Percentiles rank a stretch among this genome's conserved stretches.
Conservation (phyloP, 1,140 invertebrate genomes). For the Caenorhabditis latens region DNA sequence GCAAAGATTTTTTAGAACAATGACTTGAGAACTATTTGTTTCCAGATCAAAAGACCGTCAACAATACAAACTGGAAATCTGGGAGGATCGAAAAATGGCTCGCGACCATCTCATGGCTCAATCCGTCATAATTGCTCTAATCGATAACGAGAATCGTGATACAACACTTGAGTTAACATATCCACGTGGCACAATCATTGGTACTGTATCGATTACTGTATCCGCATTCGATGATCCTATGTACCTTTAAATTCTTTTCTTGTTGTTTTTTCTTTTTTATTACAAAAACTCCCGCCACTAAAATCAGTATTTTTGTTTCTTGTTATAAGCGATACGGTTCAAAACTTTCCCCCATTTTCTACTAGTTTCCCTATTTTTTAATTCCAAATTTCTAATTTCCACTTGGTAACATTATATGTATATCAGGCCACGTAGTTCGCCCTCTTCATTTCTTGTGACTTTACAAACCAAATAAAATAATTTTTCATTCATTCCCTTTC, state of each 20-base stretch:
- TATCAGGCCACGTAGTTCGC: slow-evolving; percentile 3
- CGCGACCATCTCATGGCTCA: slow-evolving; percentile 61
- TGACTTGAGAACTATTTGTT: too few species aligned
- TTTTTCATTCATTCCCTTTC: too few species aligned
- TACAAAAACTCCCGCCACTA: not conserved
- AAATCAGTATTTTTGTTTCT: slow-evolving; percentile 25
- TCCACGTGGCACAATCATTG: slow-evolving; percentile 5
- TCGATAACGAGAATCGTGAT: slow-evolving; percentile 69
- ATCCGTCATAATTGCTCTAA: slow-evolving; percentile 62
- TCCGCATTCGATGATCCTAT: slow-evolving; percentile 72
- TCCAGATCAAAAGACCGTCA: slow-evolving; percentile 57
- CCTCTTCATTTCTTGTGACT: too few species aligned
- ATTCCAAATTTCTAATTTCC: not conserved
- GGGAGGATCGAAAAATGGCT: slow-evolving; percentile 63
- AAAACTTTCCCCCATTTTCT: not conserved
- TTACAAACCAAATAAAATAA: too few species aligned
- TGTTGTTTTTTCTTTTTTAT: not conserved
- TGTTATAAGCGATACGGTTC: slow-evolving; percentile 47
- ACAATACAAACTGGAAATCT: slow-evolving; percentile 63
- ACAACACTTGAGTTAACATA: not conserved
- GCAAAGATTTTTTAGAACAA: too few species aligned
- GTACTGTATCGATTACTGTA: slow-evolving; percentile 59
- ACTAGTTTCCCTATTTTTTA: not conserved
- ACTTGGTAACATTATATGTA: slow-evolving; percentile 49
- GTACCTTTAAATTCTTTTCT: slow-evolving; percentile 67